Percentiles rank a stretch among this genome's conserved stretches.
Evolutionary conservation across 1,140 invertebrate genomes (phyloP).

Genomic region (Conopomorpha cramerella): DNA sequence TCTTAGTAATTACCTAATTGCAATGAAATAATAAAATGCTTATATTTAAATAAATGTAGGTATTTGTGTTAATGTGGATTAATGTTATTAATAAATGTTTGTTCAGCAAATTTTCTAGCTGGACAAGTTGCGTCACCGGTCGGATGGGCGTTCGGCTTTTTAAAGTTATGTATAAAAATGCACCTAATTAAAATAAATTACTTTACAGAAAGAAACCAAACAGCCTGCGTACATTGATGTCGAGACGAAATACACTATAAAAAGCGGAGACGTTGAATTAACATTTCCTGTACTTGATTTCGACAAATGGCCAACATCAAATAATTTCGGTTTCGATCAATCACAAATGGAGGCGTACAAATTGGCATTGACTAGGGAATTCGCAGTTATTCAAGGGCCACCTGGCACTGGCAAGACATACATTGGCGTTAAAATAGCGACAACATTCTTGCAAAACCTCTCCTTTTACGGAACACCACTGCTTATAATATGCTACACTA

Average conservation of each 20-base stretch:
- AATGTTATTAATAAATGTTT: too few species aligned
- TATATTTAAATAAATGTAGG: too few species aligned
- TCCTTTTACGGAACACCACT: constrained; percentile 56
- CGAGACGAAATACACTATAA: constrained; percentile 28
- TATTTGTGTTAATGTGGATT: too few species aligned
- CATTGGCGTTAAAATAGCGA: constrained; percentile 70
- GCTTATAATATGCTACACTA: constrained; percentile 82
- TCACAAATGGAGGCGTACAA: constrained; percentile 65
- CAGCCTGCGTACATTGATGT: constrained; percentile 24
- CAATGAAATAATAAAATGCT: too few species aligned
- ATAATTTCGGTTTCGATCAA: constrained; percentile 57
- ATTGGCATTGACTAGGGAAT: constrained; percentile 65
- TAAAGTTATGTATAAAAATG: too few species aligned
- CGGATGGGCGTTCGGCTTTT: too few species aligned
- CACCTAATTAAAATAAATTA: constrained; percentile 18
- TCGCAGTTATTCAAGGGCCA: constrained; percentile 78
- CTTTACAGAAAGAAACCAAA: constrained; percentile 25
- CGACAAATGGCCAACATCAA: constrained; percentile 37
- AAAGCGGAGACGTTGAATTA: constrained; percentile 16
- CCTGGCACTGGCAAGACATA: constrained; percentile 84
- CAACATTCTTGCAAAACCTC: constrained; percentile 63
- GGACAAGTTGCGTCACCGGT: too few species aligned
- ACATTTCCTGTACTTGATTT: constrained; percentile 27
- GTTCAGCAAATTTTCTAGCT: too few species aligned
- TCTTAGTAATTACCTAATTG: background rate